Percentiles rank a stretch among this genome's conserved stretches.
Conservation (phyloP, 1,140 invertebrate genomes). For the Phymastichus coffea region DNA sequence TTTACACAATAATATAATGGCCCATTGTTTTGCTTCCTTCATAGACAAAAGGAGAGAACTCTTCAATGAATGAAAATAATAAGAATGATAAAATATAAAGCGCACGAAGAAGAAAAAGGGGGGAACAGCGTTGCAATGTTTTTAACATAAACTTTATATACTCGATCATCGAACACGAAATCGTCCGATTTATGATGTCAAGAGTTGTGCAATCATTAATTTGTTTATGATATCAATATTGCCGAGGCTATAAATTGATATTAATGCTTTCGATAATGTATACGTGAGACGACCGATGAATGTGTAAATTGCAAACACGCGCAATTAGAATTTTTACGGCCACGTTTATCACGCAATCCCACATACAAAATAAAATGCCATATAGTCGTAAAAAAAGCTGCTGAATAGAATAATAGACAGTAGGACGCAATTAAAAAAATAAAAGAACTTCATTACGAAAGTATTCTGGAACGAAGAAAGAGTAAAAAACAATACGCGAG, state of each 20-base stretch:
- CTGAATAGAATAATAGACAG: no score
- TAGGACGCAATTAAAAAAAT: no score
- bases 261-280: slow-evolving; percentile 1
- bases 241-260: slow-evolving; percentile 9
- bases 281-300: neutral
- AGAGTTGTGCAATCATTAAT: slow-evolving; percentile 9
- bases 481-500: neutral
- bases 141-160: neutral
- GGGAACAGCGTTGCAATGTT: slow-evolving; percentile 1
- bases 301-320: neutral
- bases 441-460: no score
- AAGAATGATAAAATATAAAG: slow-evolving; percentile 9
- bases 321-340: slow-evolving; percentile 3
- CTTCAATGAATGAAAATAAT: slow-evolving; percentile 26
- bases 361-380: no score
- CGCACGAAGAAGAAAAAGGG: neutral
- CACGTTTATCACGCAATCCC: no score
- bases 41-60: slow-evolving; percentile 24
- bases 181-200: no score
- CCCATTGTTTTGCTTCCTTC: slow-evolving; percentile 26
- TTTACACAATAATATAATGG: slow-evolving; percentile 26
- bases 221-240: slow-evolving; percentile 11
- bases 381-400: no score
- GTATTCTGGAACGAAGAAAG: no score
- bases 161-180: neutral